Evolutionary conservation across 2,888 invertebrate genomes (phyloP), one percentile per base, ranked within the genome.

Genomic region (Norana najaformis): DNA sequence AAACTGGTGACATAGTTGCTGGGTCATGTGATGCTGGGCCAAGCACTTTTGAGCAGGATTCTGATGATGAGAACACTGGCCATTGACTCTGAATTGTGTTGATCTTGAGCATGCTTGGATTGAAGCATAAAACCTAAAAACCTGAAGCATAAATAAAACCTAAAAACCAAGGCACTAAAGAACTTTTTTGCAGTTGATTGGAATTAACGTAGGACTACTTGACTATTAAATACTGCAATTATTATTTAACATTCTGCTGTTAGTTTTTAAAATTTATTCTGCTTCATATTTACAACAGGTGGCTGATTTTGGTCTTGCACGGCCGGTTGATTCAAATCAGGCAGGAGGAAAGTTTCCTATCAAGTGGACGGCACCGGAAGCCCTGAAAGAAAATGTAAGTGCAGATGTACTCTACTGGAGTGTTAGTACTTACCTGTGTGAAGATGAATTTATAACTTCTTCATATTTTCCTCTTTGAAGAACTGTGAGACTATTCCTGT

Each of bases 301-400:
- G 47, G 95, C 95, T 89, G 96, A 96, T 93, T 95, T 95, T 93
- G 95, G 95, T 88, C 92, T 95, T 90, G 95, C 99, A 97, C 95
- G 98, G 97, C 88, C 93, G 91, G 94, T 94, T 89, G 93, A 94
- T 91, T 82, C 38, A 11, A 83, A 39, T 85, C 85, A 89, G n/a
- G 97, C 98, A 95, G 95, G 95, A 83, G 98, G 98, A 93, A 99
- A 99, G 95, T 96, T 99, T 95, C 99, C 99, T 92, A 99, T 99
- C 94, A 99, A 99, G 96, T 99, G 99, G 99, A 99, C 99, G 91
- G 99, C 99, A 88, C 99, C 99, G 35, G 99, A 99, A 96, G 99
- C 99, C 93, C 96, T 99, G 92, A 97, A 98, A 92, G 93, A 94
- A 88, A 94, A 93, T 93, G 94, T 94, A 92, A 93, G 94, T 93